These are phyloP conservation scores for Tetanocera ferruginea DNA, from an alignment of 2,888 invertebrate genomes.

Conservation along the genomic window DNA sequence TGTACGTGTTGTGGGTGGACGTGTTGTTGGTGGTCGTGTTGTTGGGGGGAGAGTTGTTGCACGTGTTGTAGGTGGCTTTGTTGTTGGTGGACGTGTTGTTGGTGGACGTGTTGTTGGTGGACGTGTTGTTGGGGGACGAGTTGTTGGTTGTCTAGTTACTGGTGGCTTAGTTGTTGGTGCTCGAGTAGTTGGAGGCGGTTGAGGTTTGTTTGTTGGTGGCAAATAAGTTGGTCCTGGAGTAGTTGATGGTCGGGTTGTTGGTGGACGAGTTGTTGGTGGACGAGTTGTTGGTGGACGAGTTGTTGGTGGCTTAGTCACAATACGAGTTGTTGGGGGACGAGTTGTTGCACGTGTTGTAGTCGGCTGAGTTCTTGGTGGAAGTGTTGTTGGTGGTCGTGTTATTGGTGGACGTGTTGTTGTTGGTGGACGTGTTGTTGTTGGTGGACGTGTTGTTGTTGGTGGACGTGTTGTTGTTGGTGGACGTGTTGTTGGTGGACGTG, in stretches of 20 bases:
- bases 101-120: constrained; percentile 39
- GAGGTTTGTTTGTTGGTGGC: constrained; percentile 30
- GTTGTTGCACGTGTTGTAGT: constrained; percentile 50
- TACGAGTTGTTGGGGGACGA: too few relatives aligned
- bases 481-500: constrained; percentile 22
- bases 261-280: constrained; percentile 32
- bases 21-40: constrained; percentile 2
- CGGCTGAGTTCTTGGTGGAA: constrained; percentile 47
- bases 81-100: constrained; percentile 36
- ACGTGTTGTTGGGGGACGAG: constrained; percentile 51
- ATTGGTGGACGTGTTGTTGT: constrained; percentile 52
- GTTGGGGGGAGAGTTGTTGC: constrained; percentile 34
- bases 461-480: constrained; percentile 3
- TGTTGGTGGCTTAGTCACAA: constrained; percentile 31
- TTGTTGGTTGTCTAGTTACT: constrained; percentile 36
- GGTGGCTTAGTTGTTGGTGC: too few relatives aligned
- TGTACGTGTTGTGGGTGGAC: constrained; percentile 28
- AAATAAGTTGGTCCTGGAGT: not conserved
- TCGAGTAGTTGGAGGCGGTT: constrained; percentile 40
- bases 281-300: constrained; percentile 32
- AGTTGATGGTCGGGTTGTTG: constrained; percentile 35
- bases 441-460: constrained; percentile 15
- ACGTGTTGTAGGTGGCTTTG: constrained; percentile 24
- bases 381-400: constrained; percentile 33
- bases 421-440: constrained; percentile 49